Evolutionary conservation across 2,797 vertebrate genomes (phyloP), one percentile per base, ranked within the genome.

Genomic region (Helicolenus hilgendorfi): DNA sequence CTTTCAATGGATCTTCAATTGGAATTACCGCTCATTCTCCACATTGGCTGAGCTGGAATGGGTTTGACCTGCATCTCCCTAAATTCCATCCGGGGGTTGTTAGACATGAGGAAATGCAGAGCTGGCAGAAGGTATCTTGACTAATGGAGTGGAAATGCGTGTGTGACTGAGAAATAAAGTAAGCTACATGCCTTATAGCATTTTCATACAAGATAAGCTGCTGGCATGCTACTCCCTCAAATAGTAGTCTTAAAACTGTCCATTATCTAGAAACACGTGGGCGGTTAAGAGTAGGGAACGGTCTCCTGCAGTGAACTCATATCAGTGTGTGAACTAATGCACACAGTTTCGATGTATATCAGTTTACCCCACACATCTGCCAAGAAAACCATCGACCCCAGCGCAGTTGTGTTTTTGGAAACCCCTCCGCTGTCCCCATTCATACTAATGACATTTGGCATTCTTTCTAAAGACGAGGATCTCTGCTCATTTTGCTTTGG

Each of bases 401-500:
- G 79, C 64, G 49, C 83, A 36, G 89, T 86, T 85, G 76, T 91
- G 79, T 82, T 92, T 93, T 91, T 87, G 79, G 87, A 94, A 20
- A 81, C 81, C 92, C 91, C 85, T 90, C 75, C 45, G 86, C 79
- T 77, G 84, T 79, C 79, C 80, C 84, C 79, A 86, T 94, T 93
- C 90, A 94, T 82, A 84, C 91, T 93, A 94, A 96, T 93, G 91
- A 85, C 83, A 63, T 87, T 94, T 96, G 91, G 93, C 94, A 88
- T 92, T 88, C 77, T 59, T 88, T 91, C 75, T 64, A 73, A 15
- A 95, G 81, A 75, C 8, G 22, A 68, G 72, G 83, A 91, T 89
- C 87, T 92, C 67, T 77, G 79, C 83, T 91, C 36, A 77, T 95
- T 95, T 96, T 91, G 76, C 63, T 92, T 88, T 70, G 60, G 89